phyloP scores from a whole-genome alignment of 2,888 invertebrate genomes.

The Cerceris rybyensis region DNA sequence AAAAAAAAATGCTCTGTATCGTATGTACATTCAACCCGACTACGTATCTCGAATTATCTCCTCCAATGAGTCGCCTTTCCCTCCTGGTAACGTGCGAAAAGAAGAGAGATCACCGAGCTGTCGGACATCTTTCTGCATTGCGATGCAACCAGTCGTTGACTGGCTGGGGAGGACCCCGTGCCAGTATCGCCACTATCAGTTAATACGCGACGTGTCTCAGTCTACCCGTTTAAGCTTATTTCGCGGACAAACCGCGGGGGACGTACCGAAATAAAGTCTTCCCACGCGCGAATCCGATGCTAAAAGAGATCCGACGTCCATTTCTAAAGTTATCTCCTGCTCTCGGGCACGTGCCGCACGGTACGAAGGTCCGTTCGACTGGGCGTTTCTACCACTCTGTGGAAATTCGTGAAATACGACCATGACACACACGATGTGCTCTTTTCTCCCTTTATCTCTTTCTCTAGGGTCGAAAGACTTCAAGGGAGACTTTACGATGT shows the following conservation, averaged over 20 bases:
- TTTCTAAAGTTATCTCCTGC: slow-evolving; percentile 79
- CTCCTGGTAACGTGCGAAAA: too few relatives aligned
- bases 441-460: not conserved
- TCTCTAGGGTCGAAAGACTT: not conserved
- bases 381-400: slow-evolving; percentile 34
- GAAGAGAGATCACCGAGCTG: slow-evolving; percentile 1
- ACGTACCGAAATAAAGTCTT: slow-evolving; percentile 79
- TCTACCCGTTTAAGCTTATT: slow-evolving; percentile 69
- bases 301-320: slow-evolving; percentile 78
- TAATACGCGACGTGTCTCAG: slow-evolving; percentile 43
- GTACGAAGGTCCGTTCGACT: slow-evolving; percentile 37
- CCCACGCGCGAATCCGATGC: slow-evolving; percentile 80
- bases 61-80: too few relatives aligned
- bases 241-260: slow-evolving; percentile 72
- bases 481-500: not conserved
- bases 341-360: slow-evolving; percentile 68
- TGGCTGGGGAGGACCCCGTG: slow-evolving; percentile 17
- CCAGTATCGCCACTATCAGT: slow-evolving; percentile 52
- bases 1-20: too few relatives aligned
- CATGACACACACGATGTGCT: slow-evolving; percentile 28
- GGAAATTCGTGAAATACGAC: slow-evolving; percentile 57
- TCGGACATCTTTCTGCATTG: slow-evolving; percentile 28
- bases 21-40: too few relatives aligned
- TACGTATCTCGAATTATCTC: too few relatives aligned
- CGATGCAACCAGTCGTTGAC: slow-evolving; percentile 23